Evolutionary conservation across 1,140 invertebrate species (phyloP).

Genomic region (Polypedilum vanderplanki): DNA sequence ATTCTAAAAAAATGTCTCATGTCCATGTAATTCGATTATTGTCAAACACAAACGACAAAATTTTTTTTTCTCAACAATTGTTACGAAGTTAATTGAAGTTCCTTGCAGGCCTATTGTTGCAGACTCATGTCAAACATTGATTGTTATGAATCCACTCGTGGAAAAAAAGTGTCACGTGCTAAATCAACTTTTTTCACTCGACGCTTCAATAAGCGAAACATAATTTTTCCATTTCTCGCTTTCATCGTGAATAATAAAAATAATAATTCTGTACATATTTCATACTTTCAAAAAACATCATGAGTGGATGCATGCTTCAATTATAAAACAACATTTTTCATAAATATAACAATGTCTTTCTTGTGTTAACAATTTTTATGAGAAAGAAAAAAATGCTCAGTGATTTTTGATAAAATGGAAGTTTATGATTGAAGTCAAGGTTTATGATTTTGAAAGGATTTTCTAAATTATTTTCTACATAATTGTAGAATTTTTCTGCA

Average conservation of each 20-base stretch:
- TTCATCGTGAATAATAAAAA: slow-evolving; percentile 7
- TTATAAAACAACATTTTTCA: neutral
- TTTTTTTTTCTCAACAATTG: neutral
- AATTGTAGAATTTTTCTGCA: too few species aligned
- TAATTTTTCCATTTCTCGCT: slow-evolving; percentile 3
- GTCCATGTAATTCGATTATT: slow-evolving; percentile 19
- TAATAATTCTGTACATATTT: neutral
- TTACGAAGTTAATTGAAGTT: slow-evolving; percentile 4
- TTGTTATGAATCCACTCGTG: slow-evolving; percentile 11
- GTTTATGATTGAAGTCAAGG: too few species aligned
- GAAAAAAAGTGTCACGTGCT: slow-evolving; percentile 1
- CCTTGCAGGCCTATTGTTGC: neutral
- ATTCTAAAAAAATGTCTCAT: neutral
- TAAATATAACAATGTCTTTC: too few species aligned
- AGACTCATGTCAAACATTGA: slow-evolving; percentile 5
- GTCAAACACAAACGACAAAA: neutral
- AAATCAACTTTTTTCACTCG: slow-evolving; percentile 5
- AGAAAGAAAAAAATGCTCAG: too few species aligned
- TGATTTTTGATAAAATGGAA: too few species aligned
- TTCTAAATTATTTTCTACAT: too few species aligned
- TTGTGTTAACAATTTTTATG: too few species aligned
- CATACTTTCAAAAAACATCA: neutral
- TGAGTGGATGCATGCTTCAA: neutral
- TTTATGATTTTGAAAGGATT: too few species aligned
- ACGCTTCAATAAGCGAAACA: slow-evolving; percentile 14